These are phyloP conservation scores for Pentalonia nigronervosa DNA, from an alignment of 1,140 invertebrate species.

Conservation along the genomic window DNA sequence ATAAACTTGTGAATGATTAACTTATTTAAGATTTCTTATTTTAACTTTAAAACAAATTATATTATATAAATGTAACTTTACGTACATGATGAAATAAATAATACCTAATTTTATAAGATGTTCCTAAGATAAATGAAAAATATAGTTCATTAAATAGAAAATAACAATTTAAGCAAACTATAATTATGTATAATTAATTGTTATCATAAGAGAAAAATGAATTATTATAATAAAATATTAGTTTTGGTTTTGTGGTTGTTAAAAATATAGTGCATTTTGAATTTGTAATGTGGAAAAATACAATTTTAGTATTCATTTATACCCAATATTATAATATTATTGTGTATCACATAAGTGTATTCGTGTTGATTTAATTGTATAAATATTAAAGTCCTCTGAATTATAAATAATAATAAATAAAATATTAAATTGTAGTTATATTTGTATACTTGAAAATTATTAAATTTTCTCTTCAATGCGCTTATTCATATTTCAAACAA, in stretches of 20 bases:
- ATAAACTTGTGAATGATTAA: background rate
- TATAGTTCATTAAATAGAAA: too few species aligned
- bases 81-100: background rate
- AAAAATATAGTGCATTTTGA: background rate
- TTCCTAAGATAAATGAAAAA: too few species aligned
- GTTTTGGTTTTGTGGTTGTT: background rate
- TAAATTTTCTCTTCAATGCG: background rate
- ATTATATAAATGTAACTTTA: background rate
- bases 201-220: background rate
- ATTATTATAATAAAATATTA: background rate
- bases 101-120: too few species aligned
- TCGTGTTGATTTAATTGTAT: background rate
- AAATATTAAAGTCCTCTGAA: background rate
- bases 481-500: background rate
- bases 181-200: background rate
- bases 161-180: too few species aligned
- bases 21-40: background rate
- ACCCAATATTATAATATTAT: too few species aligned
- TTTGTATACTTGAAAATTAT: background rate
- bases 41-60: background rate
- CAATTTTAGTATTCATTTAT: background rate
- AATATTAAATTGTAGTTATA: background rate
- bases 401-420: background rate
- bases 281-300: background rate
- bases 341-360: background rate